Evolutionary conservation across 1,140 invertebrate genomes (phyloP).

Genomic region (Pachypeltis micranthus): DNA sequence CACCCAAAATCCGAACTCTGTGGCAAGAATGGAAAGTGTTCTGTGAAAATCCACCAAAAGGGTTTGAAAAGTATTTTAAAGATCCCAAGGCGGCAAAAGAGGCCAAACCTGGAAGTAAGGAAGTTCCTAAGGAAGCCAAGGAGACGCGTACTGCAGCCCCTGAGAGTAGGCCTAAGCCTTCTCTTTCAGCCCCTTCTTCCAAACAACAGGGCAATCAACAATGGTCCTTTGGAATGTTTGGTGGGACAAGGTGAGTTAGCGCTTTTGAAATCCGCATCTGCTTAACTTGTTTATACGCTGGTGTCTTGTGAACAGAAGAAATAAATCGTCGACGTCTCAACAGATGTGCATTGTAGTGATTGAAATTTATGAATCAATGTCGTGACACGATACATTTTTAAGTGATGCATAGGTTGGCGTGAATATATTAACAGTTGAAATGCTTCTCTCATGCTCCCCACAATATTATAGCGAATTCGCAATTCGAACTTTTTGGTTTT

Average conservation of each 20-base stretch:
- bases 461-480: background rate
- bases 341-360: no score
- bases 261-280: no score
- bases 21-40: slow-evolving; percentile 44
- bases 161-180: slow-evolving; percentile 10
- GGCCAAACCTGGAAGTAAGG: slow-evolving; percentile 33
- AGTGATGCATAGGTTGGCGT: no score
- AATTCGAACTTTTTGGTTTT: background rate
- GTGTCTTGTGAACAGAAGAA: no score
- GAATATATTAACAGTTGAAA: no score
- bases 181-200: slow-evolving; percentile 4
- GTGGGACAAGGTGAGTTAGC: slow-evolving; percentile 22
- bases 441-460: no score
- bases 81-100: slow-evolving; percentile 34
- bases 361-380: no score
- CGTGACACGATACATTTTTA: no score
- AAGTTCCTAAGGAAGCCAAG: slow-evolving; percentile 25
- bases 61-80: slow-evolving; percentile 84
- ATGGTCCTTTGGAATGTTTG: slow-evolving; percentile 27
- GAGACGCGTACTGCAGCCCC: slow-evolving; percentile 8
- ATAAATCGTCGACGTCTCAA: no score
- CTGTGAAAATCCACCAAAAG: slow-evolving; percentile 68
- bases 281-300: no score
- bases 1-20: slow-evolving; percentile 34
- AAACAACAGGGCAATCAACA: slow-evolving; percentile 15